Percentiles rank a stretch among this genome's conserved stretches.
Conservation (phyloP, 2,797 vertebrate species). For the Rhynchotus rufescens region DNA sequence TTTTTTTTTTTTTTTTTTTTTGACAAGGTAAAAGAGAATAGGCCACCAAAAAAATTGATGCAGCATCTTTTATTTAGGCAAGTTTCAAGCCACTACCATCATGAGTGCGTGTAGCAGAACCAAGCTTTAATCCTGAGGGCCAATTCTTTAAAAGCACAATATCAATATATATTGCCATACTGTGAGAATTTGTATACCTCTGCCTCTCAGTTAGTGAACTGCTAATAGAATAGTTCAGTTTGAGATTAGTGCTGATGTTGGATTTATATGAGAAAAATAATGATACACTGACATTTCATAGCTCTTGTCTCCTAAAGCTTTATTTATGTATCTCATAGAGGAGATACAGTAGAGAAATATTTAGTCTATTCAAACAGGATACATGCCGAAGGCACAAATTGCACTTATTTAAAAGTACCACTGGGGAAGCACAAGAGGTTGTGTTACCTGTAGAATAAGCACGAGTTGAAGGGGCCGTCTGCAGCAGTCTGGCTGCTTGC, state of each 20-base stretch:
- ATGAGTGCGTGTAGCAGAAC: accelerated
- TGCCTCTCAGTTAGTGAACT: background rate
- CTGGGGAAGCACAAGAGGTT: background rate
- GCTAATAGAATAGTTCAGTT: background rate
- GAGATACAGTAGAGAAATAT: background rate
- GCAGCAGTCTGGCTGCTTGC: background rate
- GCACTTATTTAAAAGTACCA: background rate
- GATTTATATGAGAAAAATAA: background rate
- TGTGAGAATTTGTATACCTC: background rate
- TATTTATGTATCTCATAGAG: background rate
- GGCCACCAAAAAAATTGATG: background rate
- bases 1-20: too few relatives aligned
- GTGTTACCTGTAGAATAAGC: background rate
- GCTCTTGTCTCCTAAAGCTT: background rate
- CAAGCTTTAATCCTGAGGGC: accelerated
- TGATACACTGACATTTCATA: background rate
- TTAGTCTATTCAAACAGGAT: background rate
- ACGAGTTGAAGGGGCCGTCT: too few relatives aligned
- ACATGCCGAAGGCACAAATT: background rate
- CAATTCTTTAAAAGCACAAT: background rate
- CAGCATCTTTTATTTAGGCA: background rate
- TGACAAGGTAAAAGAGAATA: background rate
- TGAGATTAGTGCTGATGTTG: background rate
- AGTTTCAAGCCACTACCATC: background rate
- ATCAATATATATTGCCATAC: background rate